Evolutionary conservation across 2,888 invertebrate species (phyloP).

Genomic region (Peribatodes rhomboidaria): DNA sequence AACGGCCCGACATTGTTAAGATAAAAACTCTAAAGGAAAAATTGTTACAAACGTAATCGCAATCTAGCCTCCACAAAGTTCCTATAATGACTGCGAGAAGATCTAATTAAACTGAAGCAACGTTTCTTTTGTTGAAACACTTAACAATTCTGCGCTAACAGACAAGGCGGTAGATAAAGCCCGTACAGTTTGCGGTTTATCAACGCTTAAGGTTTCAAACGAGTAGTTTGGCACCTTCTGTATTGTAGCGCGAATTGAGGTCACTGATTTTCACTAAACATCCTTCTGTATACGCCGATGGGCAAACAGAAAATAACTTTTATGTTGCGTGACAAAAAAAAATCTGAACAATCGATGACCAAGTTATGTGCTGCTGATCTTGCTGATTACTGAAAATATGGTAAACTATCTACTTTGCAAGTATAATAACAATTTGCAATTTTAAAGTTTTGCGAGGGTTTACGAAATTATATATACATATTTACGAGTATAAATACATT

Average conservation of each 20-base stretch:
- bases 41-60: slow-evolving; percentile 38
- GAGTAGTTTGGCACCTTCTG: slow-evolving; percentile 24
- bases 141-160: slow-evolving; percentile 44
- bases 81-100: slow-evolving; percentile 52
- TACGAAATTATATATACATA: no score
- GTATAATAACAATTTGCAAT: background rate
- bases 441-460: no score
- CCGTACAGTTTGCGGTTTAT: slow-evolving; percentile 26
- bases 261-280: slow-evolving; percentile 30
- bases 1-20: no score
- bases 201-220: slow-evolving; percentile 20
- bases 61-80: slow-evolving; percentile 52
- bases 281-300: slow-evolving; percentile 8
- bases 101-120: slow-evolving; percentile 52
- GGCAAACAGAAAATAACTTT: slow-evolving; percentile 18
- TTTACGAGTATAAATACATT: no score
- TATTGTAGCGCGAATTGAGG: slow-evolving; percentile 24
- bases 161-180: slow-evolving; percentile 22
- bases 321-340: slow-evolving; percentile 14
- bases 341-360: background rate
- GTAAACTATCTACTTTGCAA: background rate
- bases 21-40: background rate
- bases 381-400: background rate
- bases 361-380: background rate
- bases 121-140: slow-evolving; percentile 46